Evolutionary conservation across 2,797 vertebrate genomes (phyloP), one percentile per base, ranked within the genome.

Genomic region (Falco concolor): DNA sequence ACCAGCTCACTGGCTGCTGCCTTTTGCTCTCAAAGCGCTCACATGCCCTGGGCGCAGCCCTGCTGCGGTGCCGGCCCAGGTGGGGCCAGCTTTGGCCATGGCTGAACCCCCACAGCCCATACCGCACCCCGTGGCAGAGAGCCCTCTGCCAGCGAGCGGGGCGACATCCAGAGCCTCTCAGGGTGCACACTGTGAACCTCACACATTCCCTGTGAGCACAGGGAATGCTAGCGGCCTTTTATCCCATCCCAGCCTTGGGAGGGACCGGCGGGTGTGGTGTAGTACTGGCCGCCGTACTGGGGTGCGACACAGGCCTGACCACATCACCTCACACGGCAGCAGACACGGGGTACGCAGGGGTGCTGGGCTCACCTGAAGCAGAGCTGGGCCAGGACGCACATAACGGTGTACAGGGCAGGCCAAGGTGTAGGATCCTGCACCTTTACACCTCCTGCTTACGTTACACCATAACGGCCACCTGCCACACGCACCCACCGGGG

Each of bases 31-130:
- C 13, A 12, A 22, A n/a, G 56, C 5, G 0, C 20, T 27, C 0
- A 1, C 25, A 30, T 9, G 13, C 24, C 22, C 38, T 7, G 16
- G 44, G 45, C 27, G 36, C 2, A 30, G 38, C 22, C 6, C 6
- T 40, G 45, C 28, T 5, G 7, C 23, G 25, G 3, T 2, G 8
- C 32, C 13, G 11, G 9, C 49, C 24, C 64, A 9, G 12, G 8
- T 1, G 0, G 14, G 6, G 38, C 12, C 12, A 7, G 32, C 13
- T 23, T 14, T 0, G 0, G 12, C 27, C 36, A 68, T 3, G 1
- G 36, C 34, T 16, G 32, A 38, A 34, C 40, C 11, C 44, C 18
- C 42, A 16, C 42, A 16, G 42, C 42, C 42, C 42, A 7, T 42
- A 42, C 42, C 16, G 12, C 47, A 25, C 15, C 36, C 16, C 1